Evolutionary conservation across 2,113 vertebrate genomes (phyloP), one percentile per base, ranked within the genome.

Genomic region (Nothobranchius kuhntae): DNA sequence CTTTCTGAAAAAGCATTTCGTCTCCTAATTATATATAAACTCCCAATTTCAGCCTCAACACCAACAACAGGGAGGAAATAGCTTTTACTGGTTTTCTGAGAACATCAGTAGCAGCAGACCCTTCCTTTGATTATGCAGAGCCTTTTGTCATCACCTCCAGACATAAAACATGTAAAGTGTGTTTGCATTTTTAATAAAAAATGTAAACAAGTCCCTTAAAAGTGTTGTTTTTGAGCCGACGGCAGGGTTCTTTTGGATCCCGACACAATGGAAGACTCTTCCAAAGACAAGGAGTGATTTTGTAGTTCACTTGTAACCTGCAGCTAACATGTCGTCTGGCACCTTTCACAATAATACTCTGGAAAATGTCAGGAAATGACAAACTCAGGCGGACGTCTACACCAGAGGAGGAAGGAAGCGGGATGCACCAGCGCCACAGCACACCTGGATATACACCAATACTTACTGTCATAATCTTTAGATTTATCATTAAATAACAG

Each of bases 281-380:
- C 7, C 52, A 12, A 21, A 64, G 50, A 67, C 66, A 10, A 51
- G 62, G 10, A 77, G 26, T 48, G 55, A 65, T 79, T 75, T 75
- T 61, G 71, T 44, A 38, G 51, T 75, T 69, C 69, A 54, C 69
- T 57, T 72, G 45, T 68, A 55, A 52, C 75, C 74, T 21, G 9
- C 68, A 42, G 69, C 65, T 75, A 40, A 52, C 44, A 17, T 12
- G 50, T 24, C 45, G 47, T 63, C 73, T 77, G 58, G 53, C 53
- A 7, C 50, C 59, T 60, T 53, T 55, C 46, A 64, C 50, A 73
- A 62, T 52, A 42, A 46, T 26, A 52, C 40, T 62, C 24, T 26
- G 10, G 63, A 13, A 84, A 72, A 82, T 75, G 76, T 73, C 71
- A 77, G 45, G 8, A 69, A 67, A 75, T 64, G 57, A 76, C 74